These are phyloP conservation scores for Pteropus alecto DNA, from an alignment of 2,113 vertebrate species.

Conservation along the genomic window DNA sequence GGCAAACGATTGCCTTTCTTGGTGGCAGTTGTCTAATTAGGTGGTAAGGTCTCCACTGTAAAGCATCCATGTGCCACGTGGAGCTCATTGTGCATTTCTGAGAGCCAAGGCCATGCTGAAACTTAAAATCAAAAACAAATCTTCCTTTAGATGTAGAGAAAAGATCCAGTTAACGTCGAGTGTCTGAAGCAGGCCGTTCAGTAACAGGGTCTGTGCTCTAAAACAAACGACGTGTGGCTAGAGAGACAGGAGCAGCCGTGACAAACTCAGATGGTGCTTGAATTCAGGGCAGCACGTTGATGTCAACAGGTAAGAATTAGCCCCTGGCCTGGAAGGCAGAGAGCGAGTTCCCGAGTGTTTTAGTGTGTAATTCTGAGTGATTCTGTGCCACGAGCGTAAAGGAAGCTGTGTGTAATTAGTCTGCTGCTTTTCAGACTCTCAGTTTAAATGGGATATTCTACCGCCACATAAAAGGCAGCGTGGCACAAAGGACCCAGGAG, in stretches of 20 bases:
- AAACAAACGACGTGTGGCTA: not conserved
- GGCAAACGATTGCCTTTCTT: not conserved
- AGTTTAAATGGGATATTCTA: not conserved
- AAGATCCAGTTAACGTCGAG: not conserved
- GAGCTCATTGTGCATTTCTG: not conserved
- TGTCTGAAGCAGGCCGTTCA: not conserved
- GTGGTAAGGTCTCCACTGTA: not conserved
- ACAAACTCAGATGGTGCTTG: no score
- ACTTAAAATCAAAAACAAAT: not conserved
- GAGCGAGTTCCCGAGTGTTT: not conserved
- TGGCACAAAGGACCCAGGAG: not conserved
- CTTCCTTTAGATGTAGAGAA: not conserved
- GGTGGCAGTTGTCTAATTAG: not conserved
- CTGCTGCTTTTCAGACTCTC: not conserved
- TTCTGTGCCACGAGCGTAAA: not conserved
- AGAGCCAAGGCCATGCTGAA: not conserved
- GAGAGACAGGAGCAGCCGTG: not conserved
- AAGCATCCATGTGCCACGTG: rapidly evolving
- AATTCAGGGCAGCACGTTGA: not conserved
- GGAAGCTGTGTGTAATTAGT: not conserved
- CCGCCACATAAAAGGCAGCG: not conserved
- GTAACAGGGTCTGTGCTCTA: not conserved
- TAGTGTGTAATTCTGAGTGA: not conserved
- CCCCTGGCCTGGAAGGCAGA: not conserved
- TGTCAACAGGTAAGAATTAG: no score